Evolutionary conservation across 2,888 invertebrate genomes (phyloP).

Genomic region (Platyscelio sp.): DNA sequence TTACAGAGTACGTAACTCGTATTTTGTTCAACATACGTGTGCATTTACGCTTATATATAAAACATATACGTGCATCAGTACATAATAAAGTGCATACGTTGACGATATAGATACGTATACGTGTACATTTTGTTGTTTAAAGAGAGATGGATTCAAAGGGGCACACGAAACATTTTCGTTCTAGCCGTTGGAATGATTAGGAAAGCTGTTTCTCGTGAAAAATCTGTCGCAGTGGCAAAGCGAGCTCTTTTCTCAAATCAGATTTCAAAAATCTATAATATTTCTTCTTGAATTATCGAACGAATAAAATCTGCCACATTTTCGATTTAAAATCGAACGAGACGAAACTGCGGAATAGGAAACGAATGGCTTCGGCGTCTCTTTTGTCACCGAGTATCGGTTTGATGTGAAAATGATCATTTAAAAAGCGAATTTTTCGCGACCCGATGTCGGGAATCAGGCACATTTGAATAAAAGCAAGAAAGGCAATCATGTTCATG

Average conservation of each 20-base stretch:
- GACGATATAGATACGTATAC: constrained; percentile 33
- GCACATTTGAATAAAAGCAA: too few species aligned
- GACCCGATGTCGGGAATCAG: neutral
- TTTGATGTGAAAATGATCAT: neutral
- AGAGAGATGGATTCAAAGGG: constrained; percentile 45
- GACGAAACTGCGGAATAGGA: neutral
- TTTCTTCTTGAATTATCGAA: neutral
- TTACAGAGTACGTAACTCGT: constrained; percentile 58
- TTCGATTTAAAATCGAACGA: constrained; percentile 32
- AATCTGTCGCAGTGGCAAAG: neutral
- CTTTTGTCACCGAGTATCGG: neutral
- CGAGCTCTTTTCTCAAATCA: neutral
- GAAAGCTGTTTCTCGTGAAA: neutral
- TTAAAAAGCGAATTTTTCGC: neutral
- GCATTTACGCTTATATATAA: constrained; percentile 68
- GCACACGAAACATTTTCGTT: constrained; percentile 65
- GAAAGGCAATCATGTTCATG: constrained; percentile 41
- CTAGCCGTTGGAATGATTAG: neutral
- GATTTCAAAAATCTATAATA: constrained; percentile 49
- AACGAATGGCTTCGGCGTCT: too few species aligned
- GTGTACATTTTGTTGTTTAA: constrained; percentile 45
- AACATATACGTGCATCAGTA: constrained; percentile 44
- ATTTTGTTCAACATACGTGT: constrained; percentile 67
- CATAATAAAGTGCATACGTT: constrained; percentile 26
- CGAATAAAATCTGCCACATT: constrained; percentile 20